Evolutionary conservation across 92 coral and sea anemone species (phyloP).

Genomic region (Epizoanthus stellaris): DNA sequence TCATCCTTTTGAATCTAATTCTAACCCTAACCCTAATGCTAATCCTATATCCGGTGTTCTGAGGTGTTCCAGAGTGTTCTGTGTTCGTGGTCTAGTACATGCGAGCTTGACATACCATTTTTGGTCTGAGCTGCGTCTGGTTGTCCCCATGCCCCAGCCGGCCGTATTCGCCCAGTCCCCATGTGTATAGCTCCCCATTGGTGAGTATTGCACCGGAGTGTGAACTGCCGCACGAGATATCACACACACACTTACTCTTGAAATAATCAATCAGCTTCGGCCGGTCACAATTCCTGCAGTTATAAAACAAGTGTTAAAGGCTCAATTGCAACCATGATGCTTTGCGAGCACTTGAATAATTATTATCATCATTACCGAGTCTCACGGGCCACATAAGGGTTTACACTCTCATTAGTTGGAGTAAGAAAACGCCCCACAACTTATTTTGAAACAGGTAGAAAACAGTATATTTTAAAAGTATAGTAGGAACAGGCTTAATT

Average conservation of each 20-base stretch:
- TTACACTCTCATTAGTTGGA: too few species aligned
- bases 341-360: too few species aligned
- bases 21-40: background rate
- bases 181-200: constrained; percentile 88
- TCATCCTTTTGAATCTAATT: background rate
- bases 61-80: too few species aligned
- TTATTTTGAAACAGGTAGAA: too few species aligned
- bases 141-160: constrained; percentile 98
- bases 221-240: constrained; percentile 96
- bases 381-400: too few species aligned
- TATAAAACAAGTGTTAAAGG: background rate
- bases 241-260: constrained; percentile 87
- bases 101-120: constrained; percentile 62
- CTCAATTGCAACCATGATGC: background rate
- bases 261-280: constrained; percentile 89
- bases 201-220: constrained; percentile 93
- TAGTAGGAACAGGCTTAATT: too few species aligned
- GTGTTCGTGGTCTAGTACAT: background rate
- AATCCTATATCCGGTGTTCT: too few species aligned
- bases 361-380: too few species aligned
- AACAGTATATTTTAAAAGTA: too few species aligned
- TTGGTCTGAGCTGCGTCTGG: constrained; percentile 86
- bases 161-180: constrained; percentile 99
- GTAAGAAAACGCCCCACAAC: background rate
- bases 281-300: constrained; percentile 82